Percentiles rank a stretch among this genome's conserved stretches.
phyloP scores from a whole-genome alignment of 2,113 vertebrate genomes.

The Malurus cyaneus region DNA sequence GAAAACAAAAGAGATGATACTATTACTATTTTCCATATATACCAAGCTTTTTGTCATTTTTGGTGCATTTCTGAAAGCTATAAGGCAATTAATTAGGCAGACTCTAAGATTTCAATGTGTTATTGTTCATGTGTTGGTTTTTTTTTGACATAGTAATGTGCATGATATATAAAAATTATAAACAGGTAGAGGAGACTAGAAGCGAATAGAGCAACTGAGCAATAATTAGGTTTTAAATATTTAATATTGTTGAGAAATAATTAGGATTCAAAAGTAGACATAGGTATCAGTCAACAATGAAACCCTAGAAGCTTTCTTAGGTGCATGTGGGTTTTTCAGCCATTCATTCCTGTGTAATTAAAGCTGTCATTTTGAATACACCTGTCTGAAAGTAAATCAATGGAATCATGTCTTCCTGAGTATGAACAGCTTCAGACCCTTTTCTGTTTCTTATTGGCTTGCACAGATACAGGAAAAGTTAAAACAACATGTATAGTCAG shows the following conservation, averaged over 20 bases:
- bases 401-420: not conserved
- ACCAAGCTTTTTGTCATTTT: not conserved
- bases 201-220: slow-evolving; percentile 21
- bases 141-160: not conserved
- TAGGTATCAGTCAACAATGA: not conserved
- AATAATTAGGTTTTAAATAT: slow-evolving; percentile 56
- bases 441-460: not conserved
- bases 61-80: slow-evolving; percentile 25
- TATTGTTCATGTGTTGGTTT: not conserved
- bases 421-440: not conserved
- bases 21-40: slow-evolving; percentile 45
- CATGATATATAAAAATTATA: not conserved
- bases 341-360: not conserved
- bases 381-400: not conserved
- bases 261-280: slow-evolving; percentile 15
- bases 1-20: not conserved
- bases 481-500: not conserved
- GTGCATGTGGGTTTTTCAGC: not conserved
- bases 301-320: not conserved
- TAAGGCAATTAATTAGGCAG: slow-evolving; percentile 58
- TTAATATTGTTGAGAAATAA: slow-evolving; percentile 54
- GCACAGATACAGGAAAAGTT: not conserved
- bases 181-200: not conserved
- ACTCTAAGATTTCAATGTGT: slow-evolving; percentile 26
- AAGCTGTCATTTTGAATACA: slow-evolving; percentile 16